A percentile compares a stretch with the other conserved stretches of the same genome.
phyloP scores from a whole-genome alignment of 2,888 invertebrate species.

The Oscheius myriophilus region DNA sequence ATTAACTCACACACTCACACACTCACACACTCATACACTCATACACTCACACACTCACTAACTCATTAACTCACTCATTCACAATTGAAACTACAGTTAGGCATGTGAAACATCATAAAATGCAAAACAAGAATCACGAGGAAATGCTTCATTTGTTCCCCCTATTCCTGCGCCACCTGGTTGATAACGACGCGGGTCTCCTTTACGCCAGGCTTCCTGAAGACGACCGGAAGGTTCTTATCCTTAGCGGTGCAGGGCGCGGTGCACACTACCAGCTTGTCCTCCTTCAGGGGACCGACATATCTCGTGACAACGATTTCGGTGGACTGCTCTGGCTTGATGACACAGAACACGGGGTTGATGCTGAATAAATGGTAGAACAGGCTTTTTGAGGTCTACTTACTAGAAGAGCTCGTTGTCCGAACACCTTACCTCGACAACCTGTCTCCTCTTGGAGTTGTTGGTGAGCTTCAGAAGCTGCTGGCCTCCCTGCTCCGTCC shows the following conservation, averaged over 20 bases:
- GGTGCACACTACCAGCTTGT: neutral
- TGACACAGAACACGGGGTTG: neutral
- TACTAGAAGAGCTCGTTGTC: conserved; percentile 3
- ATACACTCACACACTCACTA: no score
- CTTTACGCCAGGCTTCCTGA: neutral
- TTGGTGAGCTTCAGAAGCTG: conserved; percentile 2
- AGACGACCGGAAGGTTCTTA: neutral
- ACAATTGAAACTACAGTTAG: no score
- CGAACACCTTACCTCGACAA: neutral
- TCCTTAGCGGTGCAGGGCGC: neutral
- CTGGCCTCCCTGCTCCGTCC: neutral
- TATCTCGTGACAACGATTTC: neutral
- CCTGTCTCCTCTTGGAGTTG: neutral
- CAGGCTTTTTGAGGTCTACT: neutral
- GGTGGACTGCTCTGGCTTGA: neutral
- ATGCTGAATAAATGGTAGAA: neutral
- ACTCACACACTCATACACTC: no score
- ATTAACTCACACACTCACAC: no score
- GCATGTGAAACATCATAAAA: no score
- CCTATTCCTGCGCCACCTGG: neutral
- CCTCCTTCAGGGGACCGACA: neutral
- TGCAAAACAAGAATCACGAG: no score
- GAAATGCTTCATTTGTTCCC: no score
- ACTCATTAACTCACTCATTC: no score
- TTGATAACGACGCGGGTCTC: neutral